Evolutionary conservation across 53 echinoderm and acorn worm genomes (phyloP).

Genomic region (Arbacia lixula): DNA sequence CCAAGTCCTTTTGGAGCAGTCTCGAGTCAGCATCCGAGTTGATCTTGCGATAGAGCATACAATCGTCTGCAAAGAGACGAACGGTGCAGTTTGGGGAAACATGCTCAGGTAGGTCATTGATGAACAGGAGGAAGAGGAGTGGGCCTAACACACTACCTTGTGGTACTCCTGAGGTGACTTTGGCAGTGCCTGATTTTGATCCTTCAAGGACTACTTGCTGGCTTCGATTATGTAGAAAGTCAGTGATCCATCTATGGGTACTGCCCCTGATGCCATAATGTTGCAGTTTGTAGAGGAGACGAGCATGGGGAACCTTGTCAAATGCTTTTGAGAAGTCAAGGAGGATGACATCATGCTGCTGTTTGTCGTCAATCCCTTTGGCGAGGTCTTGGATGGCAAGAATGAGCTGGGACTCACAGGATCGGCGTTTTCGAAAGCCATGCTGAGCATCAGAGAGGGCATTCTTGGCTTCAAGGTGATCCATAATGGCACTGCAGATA

Average conservation of each 20-base stretch:
- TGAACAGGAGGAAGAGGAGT: slow-evolving; percentile 59
- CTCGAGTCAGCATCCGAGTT: background rate
- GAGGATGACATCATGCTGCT: slow-evolving; percentile 44
- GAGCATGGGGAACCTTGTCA: slow-evolving; percentile 43
- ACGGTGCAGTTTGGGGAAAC: slow-evolving; percentile 34
- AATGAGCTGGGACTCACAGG: too few relatives aligned
- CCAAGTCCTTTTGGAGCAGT: slow-evolving; percentile 48
- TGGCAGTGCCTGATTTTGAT: slow-evolving; percentile 4
- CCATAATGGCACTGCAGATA: too few relatives aligned
- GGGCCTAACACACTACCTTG: slow-evolving; percentile 63
- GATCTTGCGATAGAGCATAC: slow-evolving; percentile 62
- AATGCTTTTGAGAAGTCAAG: slow-evolving; percentile 48
- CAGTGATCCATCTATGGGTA: slow-evolving; percentile 39
- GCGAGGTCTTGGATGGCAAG: too few relatives aligned
- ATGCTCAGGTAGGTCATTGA: slow-evolving; percentile 60
- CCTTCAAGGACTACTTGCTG: slow-evolving; percentile 61
- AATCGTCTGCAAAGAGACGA: slow-evolving; percentile 62
- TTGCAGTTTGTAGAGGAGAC: slow-evolving; percentile 44
- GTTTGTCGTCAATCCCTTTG: slow-evolving; percentile 29
- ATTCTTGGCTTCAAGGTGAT: too few relatives aligned
- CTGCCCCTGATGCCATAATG: slow-evolving; percentile 34
- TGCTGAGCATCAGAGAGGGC: too few relatives aligned
- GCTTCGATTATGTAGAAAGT: slow-evolving; percentile 34
- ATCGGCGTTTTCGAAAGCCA: too few relatives aligned
- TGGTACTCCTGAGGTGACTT: slow-evolving; percentile 62